A percentile compares a stretch with the other conserved stretches of the same genome.
phyloP scores from a whole-genome alignment of 2,113 vertebrate species.

The Lasiurus cinereus region DNA sequence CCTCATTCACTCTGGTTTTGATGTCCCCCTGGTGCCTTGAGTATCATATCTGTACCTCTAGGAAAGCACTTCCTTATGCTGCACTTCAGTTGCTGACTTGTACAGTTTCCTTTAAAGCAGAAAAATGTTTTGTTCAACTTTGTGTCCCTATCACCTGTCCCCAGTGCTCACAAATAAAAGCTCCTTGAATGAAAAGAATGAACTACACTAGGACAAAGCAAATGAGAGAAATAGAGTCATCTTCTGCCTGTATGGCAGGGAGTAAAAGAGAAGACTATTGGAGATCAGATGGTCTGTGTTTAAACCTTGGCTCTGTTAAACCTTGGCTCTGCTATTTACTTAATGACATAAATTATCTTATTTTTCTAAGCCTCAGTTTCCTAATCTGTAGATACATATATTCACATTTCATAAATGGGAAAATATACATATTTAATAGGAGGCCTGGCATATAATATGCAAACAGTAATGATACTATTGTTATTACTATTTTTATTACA shows the following conservation, averaged over 20 bases:
- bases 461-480: not conserved
- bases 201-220: not conserved
- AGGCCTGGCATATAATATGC: not conserved
- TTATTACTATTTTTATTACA: slow-evolving; percentile 15
- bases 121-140: not conserved
- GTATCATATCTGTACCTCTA: not conserved
- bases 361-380: not conserved
- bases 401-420: not conserved
- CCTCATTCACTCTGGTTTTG: not conserved
- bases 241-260: not conserved
- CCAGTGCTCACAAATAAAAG: not conserved
- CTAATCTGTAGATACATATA: not conserved
- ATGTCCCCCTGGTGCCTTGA: not conserved
- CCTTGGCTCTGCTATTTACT: not conserved
- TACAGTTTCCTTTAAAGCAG: not conserved
- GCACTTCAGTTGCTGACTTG: not conserved
- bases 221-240: not conserved
- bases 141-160: not conserved
- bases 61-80: not conserved
- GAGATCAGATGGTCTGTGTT: not conserved
- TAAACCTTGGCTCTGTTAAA: not conserved
- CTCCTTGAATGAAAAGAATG: not conserved
- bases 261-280: not conserved
- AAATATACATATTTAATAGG: not conserved
- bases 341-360: not conserved